These are phyloP conservation scores for Myocastor coypus DNA, from an alignment of 2,113 vertebrate species.

Conservation along the genomic window DNA sequence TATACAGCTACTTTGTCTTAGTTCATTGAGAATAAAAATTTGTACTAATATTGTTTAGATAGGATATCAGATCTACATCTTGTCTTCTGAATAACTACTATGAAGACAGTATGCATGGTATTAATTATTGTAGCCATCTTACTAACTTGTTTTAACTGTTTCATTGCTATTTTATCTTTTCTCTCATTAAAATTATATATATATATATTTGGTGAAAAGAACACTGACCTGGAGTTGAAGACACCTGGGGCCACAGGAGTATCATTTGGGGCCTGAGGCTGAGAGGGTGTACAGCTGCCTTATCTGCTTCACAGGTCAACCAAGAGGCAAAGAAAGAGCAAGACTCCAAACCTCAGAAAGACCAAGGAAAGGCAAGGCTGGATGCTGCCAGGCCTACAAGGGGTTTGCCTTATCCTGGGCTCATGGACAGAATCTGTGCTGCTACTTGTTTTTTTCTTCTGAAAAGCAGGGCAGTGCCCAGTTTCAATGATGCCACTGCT, in stretches of 20 bases:
- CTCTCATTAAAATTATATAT: too few species aligned
- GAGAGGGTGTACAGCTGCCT: not conserved
- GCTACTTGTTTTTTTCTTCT: not conserved
- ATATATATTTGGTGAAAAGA: not conserved
- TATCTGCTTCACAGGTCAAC: not conserved
- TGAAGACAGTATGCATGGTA: too few species aligned
- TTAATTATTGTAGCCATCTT: too few species aligned
- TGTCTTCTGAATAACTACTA: too few species aligned
- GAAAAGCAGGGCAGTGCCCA: not conserved
- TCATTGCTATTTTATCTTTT: too few species aligned
- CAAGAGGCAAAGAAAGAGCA: not conserved
- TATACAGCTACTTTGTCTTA: too few species aligned
- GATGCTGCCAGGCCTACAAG: fast-evolving
- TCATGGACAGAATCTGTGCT: too few species aligned
- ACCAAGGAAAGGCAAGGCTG: fast-evolving
- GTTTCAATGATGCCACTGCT: fast-evolving
- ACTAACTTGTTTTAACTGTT: too few species aligned
- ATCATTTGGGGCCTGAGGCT: not conserved
- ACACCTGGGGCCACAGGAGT: not conserved
- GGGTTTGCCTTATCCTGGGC: not conserved
- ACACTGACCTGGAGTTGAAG: not conserved
- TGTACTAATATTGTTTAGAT: too few species aligned
- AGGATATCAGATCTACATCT: too few species aligned
- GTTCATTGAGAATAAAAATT: too few species aligned
- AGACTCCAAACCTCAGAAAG: not conserved